Percentiles rank a stretch among this genome's conserved stretches.
Conservation (phyloP, 2,113 vertebrate species). For the Dipodomys merriami region DNA sequence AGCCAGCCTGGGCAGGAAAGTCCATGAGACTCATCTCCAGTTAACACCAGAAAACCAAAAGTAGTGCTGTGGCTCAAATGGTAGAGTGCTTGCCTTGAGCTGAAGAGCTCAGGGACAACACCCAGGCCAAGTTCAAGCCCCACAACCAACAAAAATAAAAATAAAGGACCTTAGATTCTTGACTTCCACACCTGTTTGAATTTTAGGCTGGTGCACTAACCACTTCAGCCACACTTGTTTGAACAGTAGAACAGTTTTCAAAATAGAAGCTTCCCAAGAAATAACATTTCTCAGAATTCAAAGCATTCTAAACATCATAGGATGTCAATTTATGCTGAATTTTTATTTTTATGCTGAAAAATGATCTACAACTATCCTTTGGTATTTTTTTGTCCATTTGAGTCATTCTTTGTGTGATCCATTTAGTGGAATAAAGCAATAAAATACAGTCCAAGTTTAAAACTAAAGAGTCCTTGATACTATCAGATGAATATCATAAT, state of each 20-base stretch:
- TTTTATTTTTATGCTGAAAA: slow-evolving; percentile 23
- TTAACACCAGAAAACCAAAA: too few species aligned
- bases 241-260: slow-evolving; percentile 17
- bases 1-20: too few species aligned
- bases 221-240: not conserved
- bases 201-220: too few species aligned
- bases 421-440: not conserved
- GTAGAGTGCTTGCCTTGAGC: too few species aligned
- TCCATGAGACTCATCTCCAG: too few species aligned
- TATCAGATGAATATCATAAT: not conserved
- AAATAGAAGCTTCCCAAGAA: not conserved
- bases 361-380: not conserved
- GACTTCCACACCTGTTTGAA: not conserved
- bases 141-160: too few species aligned
- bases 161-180: not conserved
- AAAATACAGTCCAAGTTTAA: slow-evolving; percentile 36
- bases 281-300: slow-evolving; percentile 20
- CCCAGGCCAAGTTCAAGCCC: too few species aligned
- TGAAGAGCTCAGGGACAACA: too few species aligned
- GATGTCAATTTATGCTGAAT: not conserved
- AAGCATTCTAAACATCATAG: not conserved
- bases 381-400: slow-evolving; percentile 21
- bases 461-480: not conserved
- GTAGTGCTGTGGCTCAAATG: too few species aligned
- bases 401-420: not conserved